phyloP scores from a whole-genome alignment of 2,888 invertebrate species.

The Harpalus rufipes region DNA sequence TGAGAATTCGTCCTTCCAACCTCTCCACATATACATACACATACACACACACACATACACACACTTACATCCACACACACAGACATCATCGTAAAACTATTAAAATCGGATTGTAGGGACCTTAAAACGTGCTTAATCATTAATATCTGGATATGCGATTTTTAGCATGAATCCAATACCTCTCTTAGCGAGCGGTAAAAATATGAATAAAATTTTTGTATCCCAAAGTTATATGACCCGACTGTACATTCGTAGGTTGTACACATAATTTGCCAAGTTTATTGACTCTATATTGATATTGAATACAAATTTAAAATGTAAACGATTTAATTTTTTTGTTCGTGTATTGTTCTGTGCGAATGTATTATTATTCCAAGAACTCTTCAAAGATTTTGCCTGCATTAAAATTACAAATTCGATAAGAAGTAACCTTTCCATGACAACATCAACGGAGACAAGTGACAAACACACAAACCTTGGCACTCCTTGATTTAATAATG shows the following conservation, averaged over 20 bases:
- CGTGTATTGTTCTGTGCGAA: neutral
- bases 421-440: neutral
- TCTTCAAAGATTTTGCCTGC: neutral
- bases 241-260: neutral
- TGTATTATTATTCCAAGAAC: constrained; percentile 3
- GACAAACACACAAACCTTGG: neutral
- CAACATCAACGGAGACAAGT: neutral
- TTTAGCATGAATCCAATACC: no score
- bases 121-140: no score
- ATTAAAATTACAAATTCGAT: constrained; percentile 4
- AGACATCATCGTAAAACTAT: no score
- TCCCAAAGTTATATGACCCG: neutral
- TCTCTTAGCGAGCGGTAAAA: no score
- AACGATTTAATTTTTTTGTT: neutral
- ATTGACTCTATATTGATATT: neutral
- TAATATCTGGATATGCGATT: no score
- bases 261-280: neutral
- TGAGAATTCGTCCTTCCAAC: no score
- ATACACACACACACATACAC: no score
- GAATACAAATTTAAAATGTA: neutral
- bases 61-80: no score
- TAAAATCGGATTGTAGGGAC: neutral
- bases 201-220: no score
- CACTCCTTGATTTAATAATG: neutral
- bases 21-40: no score